Evolutionary conservation across 2,797 vertebrate genomes (phyloP).

Genomic region (Nyctibius grandis): DNA sequence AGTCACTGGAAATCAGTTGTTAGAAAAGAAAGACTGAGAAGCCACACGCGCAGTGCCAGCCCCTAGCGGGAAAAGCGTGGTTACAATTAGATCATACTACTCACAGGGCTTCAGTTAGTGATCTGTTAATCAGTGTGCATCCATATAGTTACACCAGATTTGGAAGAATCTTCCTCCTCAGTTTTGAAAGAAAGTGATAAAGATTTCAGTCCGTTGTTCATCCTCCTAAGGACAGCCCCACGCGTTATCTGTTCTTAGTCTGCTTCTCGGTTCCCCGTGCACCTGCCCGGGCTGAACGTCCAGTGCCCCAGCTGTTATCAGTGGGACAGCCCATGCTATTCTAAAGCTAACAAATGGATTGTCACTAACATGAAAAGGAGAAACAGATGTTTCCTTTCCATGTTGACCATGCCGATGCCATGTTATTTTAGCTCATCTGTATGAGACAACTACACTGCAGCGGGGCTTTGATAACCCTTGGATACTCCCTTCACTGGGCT

Average conservation of each 20-base stretch:
- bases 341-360: conserved; percentile 69
- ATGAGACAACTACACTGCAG: not conserved
- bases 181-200: not conserved
- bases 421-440: conserved; percentile 40
- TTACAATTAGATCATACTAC: not conserved
- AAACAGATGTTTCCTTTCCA: conserved; percentile 72
- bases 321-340: conserved; percentile 34
- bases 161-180: not conserved
- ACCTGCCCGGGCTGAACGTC: conserved; percentile 52
- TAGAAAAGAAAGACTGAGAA: not conserved
- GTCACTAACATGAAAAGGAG: conserved; percentile 63
- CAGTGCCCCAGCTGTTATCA: conserved; percentile 26
- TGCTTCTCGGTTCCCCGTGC: not conserved
- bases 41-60: not conserved
- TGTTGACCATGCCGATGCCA: not conserved
- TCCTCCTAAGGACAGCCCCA: not conserved
- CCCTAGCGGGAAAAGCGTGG: not conserved
- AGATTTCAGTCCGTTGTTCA: not conserved
- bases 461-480: not conserved
- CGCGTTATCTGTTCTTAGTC: not conserved
- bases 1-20: not conserved
- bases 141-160: not conserved
- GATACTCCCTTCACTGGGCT: not conserved
- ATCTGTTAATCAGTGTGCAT: not conserved
- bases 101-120: not conserved